Base-by-base conservation (phyloP, 2,888 invertebrate species). In the Galeruca laticollis region DNA sequence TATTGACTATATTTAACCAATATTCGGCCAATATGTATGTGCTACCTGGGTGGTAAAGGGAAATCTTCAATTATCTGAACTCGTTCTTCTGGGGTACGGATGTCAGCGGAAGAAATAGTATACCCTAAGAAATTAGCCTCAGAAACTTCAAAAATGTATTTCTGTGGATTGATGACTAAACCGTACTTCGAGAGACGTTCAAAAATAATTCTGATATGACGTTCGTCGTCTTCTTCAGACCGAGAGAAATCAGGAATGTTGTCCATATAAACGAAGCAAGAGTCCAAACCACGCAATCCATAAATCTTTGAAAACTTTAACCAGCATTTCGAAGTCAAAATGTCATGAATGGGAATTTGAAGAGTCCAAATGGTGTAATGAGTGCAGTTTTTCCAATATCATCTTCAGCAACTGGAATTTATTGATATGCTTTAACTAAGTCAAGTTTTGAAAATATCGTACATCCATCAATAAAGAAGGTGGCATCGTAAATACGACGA, bases 401-500 rank as follows among this genome's bases (percentile, higher is more conserved):
- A 10, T 51, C 20, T 51, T 51, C 51, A 51, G 51, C 51, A 51
- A 51, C 51, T 51, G 37, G 37, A 37, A 37, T 37, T 37, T 37
- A 10, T 37, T 37, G 37, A 37, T 11, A 37, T 37, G 37, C 51
- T 18, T 51, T 51, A 6, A 51, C 51, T n/a, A 51, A 51, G 51
- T n/a, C 51, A 15, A 51, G 6, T 51, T 51, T 51, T 6, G 51
- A 51, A 18, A 51, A 51, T 8, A 51, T n/a, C 8, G n/a, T 51
- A 51, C 51, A n/a, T n/a, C n/a, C n/a, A n/a, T n/a, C n/a, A n/a
- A n/a, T n/a, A n/a, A n/a, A n/a, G n/a, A n/a, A n/a, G n/a, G 51
- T 51, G 51, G n/a, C 51, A 51, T 51, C 51, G n/a, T 51, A 18
- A 51, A 51, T 51, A 18, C n/a, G 51, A n/a, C 51, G 51, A 10